Base-by-base conservation (phyloP, 2,797 vertebrate species). In the Myioborus melanocephalus region DNA sequence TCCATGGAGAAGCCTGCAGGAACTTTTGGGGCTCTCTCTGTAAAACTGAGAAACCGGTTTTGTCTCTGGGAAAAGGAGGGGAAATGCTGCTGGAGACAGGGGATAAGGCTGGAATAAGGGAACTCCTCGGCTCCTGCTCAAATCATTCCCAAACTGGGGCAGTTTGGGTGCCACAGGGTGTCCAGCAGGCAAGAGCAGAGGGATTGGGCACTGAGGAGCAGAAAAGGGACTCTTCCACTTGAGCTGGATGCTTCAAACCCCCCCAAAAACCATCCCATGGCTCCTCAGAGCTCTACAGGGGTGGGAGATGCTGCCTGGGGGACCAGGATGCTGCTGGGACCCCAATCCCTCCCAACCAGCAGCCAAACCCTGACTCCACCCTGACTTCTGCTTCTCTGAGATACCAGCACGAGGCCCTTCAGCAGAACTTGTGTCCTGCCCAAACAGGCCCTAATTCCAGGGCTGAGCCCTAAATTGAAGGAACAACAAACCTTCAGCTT, bases 401-500 rank as follows among this genome's bases (percentile, higher is more conserved):
- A 35, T 59, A 70, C 1, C 35, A 0, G 12, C 30, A 26, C 1
- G 24, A 3, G 46, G 5, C 65, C 46, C 57, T 34, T 27, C 23
- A 78, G 79, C 57, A 70, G 57, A 64, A 6, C 26, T 2, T 59
- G 44, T 11, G 2, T 56, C 90, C 64, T 95, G 94, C 89, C 93
- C 89, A 44, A 60, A 94, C 94, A 92, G 46, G 89, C 81, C 90
- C 71, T 41, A 30, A 78, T 85, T 57, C 56, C 43, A 50, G 78
- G 13, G 41, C 1, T 23, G 41, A 88, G 59, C 76, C 50, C 46
- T 56, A 46, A 39, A 66, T 79, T 59, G 56, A 41, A 76, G 32
- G 3, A 76, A 8, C 43, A 88, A 44, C 16, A 76, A 92, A 72
- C 39, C 34, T 60, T 14, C 14, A 8, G 10, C 3, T 14, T 24